Conservation (phyloP, 2,797 vertebrate genomes). For the Emys orbicularis region DNA sequence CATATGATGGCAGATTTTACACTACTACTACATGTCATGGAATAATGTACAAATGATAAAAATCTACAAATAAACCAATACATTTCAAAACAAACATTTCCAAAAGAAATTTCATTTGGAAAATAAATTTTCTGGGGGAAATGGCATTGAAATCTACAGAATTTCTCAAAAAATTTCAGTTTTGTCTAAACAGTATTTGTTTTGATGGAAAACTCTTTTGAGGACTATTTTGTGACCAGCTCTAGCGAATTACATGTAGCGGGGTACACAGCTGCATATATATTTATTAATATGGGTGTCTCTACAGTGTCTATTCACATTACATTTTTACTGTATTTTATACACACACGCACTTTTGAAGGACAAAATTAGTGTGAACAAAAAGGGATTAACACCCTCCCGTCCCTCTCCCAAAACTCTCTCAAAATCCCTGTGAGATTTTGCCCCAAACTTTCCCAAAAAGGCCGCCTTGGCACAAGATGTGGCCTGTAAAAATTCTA, state of each 20-base stretch:
- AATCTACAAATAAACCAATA: background rate
- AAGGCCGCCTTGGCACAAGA: background rate
- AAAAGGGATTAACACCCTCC: conserved; percentile 77
- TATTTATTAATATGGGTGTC: background rate
- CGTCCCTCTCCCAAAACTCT: conserved; percentile 79
- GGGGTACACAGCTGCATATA: background rate
- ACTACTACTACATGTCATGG: background rate
- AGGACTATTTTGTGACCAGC: background rate
- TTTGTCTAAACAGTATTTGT: background rate
- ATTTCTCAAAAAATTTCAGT: background rate
- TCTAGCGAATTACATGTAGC: background rate
- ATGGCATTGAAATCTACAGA: background rate
- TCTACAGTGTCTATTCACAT: conserved; percentile 55
- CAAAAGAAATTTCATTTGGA: background rate
- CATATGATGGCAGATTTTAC: background rate
- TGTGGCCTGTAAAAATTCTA: background rate
- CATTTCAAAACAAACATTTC: background rate
- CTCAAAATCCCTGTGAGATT: conserved; percentile 85
- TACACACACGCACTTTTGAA: conserved; percentile 83
- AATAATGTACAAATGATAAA: background rate
- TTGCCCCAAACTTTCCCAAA: background rate
- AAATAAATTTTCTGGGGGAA: background rate
- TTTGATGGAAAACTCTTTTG: background rate
- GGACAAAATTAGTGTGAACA: conserved; percentile 84
- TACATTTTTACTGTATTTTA: conserved; percentile 86